phyloP scores from a whole-genome alignment of 2,113 vertebrate genomes.

The Pomatostomus ruficeps region DNA sequence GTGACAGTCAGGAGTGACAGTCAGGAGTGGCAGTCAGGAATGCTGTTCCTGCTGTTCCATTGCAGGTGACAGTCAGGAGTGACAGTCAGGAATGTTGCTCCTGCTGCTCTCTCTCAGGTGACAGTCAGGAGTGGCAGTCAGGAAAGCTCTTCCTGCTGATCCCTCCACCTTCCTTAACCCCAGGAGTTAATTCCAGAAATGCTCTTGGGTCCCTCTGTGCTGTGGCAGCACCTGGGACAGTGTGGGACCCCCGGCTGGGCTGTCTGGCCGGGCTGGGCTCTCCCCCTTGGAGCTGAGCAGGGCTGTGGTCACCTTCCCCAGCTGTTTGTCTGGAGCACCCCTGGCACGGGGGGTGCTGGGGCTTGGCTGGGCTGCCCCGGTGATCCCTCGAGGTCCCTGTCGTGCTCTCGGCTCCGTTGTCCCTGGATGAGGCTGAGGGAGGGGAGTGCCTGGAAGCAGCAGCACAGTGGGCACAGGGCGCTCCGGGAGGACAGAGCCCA shows the following conservation, averaged over 20 bases:
- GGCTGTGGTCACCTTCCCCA: neutral
- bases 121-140: neutral
- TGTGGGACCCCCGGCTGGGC: neutral
- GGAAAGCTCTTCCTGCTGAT: neutral
- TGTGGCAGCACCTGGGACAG: neutral
- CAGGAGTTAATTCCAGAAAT: neutral
- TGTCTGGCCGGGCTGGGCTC: neutral
- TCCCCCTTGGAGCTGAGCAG: neutral
- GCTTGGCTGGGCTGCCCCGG: neutral
- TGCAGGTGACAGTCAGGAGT: neutral
- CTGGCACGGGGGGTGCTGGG: neutral
- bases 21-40: neutral
- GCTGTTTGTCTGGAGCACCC: rapidly evolving
- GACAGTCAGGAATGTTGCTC: neutral
- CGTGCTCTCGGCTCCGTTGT: rapidly evolving
- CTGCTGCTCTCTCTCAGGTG: no score
- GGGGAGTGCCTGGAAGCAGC: neutral
- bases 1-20: neutral
- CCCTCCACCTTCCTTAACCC: neutral
- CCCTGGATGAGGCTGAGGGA: neutral
- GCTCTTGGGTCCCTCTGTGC: neutral
- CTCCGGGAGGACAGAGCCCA: neutral
- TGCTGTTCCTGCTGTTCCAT: neutral
- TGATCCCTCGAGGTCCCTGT: rapidly evolving
- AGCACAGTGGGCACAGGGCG: rapidly evolving